These are phyloP conservation scores for Pteropus rufus DNA, from an alignment of 2,797 vertebrate species.

Conservation along the genomic window DNA sequence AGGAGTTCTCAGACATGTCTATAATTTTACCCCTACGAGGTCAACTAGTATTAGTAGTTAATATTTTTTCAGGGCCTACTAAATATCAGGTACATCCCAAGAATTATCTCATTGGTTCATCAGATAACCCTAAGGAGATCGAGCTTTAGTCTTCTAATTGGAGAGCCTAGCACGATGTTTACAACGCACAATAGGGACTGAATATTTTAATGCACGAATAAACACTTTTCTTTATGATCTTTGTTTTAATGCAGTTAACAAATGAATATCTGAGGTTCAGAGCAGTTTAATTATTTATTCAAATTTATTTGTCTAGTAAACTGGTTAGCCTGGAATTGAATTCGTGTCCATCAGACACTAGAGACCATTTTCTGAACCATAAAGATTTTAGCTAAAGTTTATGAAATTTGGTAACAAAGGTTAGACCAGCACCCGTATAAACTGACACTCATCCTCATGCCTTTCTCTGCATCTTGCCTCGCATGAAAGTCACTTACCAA, in stretches of 20 bases:
- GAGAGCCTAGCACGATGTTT: background rate
- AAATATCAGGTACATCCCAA: background rate
- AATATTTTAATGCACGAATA: background rate
- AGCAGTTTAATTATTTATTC: background rate
- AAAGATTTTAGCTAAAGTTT: background rate
- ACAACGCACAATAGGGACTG: background rate
- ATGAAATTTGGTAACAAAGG: background rate
- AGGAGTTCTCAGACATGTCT: background rate
- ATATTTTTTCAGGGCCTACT: background rate
- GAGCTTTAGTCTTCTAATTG: background rate
- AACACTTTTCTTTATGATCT: background rate
- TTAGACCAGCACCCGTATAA: rapidly evolving
- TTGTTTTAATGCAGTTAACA: background rate
- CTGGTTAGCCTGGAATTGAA: background rate
- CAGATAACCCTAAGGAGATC: background rate
- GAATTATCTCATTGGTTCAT: background rate
- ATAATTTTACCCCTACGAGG: background rate
- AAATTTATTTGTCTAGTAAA: background rate
- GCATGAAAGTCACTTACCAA: background rate
- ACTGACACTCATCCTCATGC: rapidly evolving
- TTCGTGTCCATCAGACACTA: background rate
- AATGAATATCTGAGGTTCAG: background rate
- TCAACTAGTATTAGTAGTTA: background rate
- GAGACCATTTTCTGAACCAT: background rate
- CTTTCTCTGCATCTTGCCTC: background rate